These are phyloP conservation scores for Enteromius fasciolatus DNA, from an alignment of 2,797 vertebrate genomes.

Conservation along the genomic window DNA sequence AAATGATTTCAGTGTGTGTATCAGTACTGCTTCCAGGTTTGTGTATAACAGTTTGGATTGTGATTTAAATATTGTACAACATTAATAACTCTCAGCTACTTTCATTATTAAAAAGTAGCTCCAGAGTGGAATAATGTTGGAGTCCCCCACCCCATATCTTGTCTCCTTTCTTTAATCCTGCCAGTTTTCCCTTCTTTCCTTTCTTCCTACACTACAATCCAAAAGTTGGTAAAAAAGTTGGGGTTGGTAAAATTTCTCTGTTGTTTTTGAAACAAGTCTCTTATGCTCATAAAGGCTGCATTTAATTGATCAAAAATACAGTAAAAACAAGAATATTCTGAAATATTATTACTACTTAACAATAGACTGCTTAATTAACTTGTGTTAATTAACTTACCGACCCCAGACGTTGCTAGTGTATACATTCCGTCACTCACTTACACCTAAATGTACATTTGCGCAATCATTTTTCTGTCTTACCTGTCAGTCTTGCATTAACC, in stretches of 20 bases:
- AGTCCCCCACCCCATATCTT: too few relatives aligned
- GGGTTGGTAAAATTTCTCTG: background rate
- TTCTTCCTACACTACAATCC: background rate
- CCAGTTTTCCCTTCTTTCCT: background rate
- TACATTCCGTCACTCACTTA: background rate
- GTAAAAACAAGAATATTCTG: background rate
- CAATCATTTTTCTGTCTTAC: slow-evolving; percentile 64
- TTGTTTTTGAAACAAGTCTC: background rate
- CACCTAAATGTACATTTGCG: background rate
- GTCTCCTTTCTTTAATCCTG: background rate
- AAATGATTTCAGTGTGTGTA: too few relatives aligned
- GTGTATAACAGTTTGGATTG: too few relatives aligned
- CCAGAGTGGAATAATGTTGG: too few relatives aligned
- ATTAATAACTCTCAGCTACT: too few relatives aligned
- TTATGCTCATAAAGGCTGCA: background rate
- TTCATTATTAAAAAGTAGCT: too few relatives aligned
- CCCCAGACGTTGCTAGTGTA: background rate
- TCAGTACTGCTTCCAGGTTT: too few relatives aligned
- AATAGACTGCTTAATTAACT: background rate
- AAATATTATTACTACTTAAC: background rate
- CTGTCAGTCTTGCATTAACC: slow-evolving; percentile 88
- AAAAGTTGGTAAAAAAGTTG: background rate
- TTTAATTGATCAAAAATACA: background rate
- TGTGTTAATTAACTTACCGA: background rate
- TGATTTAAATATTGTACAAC: too few relatives aligned